Evolutionary conservation across 2,797 vertebrate genomes (phyloP).

Genomic region (Margarornis squamiger): DNA sequence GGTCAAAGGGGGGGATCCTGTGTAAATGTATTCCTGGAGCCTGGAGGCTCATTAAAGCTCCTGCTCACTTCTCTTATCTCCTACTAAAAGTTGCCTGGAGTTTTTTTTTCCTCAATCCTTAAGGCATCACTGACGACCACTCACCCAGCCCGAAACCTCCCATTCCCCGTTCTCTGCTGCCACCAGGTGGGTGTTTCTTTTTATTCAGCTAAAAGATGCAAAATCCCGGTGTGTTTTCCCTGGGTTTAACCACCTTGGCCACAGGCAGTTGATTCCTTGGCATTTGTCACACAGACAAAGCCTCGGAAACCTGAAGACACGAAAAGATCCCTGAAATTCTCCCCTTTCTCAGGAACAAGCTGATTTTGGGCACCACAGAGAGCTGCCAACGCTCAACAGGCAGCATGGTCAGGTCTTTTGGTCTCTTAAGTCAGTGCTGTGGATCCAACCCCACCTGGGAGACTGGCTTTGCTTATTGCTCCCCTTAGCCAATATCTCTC

Average conservation of each 20-base stretch:
- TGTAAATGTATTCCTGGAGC: too few relatives aligned
- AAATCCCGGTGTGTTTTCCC: rapidly evolving
- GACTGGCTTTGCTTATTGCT: neutral
- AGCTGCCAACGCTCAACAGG: neutral
- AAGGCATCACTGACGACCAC: rapidly evolving
- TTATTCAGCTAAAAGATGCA: neutral
- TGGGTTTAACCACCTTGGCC: neutral
- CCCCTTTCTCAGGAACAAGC: rapidly evolving
- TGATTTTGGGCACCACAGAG: neutral
- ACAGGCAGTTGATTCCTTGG: rapidly evolving
- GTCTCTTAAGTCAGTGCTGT: too few relatives aligned
- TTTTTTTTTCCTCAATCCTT: too few relatives aligned
- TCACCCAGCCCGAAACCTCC: neutral
- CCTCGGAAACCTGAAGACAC: rapidly evolving
- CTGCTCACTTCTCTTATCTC: too few relatives aligned
- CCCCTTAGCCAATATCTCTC: neutral
- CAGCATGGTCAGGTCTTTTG: neutral
- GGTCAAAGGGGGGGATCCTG: too few relatives aligned
- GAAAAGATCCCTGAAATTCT: rapidly evolving
- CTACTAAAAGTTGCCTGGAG: too few relatives aligned
- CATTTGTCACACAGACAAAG: neutral
- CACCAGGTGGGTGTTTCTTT: conserved; percentile 48
- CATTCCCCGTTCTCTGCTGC: conserved; percentile 58
- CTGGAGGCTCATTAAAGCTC: too few relatives aligned
- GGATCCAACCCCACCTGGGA: neutral